These are phyloP conservation scores for Otocyon megalotis DNA, from an alignment of 2,113 vertebrate genomes.

Conservation along the genomic window DNA sequence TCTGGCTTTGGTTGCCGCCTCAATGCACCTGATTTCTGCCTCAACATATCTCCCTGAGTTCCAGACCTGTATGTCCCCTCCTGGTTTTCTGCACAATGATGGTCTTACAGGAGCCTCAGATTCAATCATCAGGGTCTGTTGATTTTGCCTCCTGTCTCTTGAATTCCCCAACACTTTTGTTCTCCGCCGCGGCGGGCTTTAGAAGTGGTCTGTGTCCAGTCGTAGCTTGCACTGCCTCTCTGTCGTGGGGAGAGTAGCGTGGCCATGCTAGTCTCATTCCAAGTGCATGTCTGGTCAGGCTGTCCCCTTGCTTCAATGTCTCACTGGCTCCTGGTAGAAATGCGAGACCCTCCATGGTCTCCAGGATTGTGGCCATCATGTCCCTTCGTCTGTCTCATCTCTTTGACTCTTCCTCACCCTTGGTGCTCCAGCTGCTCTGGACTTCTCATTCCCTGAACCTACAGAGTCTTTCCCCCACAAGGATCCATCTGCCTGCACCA, in stretches of 20 bases:
- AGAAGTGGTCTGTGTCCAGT: not conserved
- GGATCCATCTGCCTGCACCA: not conserved
- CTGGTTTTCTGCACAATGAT: no score
- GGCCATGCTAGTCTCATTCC: not conserved
- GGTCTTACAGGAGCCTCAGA: not conserved
- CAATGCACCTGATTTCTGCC: not conserved
- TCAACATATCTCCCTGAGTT: not conserved
- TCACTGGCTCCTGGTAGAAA: not conserved
- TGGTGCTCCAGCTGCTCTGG: not conserved
- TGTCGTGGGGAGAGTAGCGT: not conserved
- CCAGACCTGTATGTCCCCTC: not conserved
- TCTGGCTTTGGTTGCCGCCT: not conserved
- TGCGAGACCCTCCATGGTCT: not conserved
- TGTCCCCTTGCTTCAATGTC: not conserved
- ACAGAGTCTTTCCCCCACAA: not conserved
- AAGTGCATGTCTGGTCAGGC: not conserved
- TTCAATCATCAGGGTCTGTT: not conserved
- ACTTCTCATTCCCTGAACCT: not conserved
- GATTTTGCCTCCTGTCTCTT: not conserved
- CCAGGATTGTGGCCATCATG: not conserved
- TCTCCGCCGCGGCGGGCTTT: not conserved
- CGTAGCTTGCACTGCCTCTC: not conserved
- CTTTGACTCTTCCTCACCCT: not conserved
- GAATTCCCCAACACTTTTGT: not conserved
- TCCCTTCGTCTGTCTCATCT: not conserved